Base-by-base conservation (phyloP, 2,113 vertebrate genomes). In the Nannobrachium achirus region DNA sequence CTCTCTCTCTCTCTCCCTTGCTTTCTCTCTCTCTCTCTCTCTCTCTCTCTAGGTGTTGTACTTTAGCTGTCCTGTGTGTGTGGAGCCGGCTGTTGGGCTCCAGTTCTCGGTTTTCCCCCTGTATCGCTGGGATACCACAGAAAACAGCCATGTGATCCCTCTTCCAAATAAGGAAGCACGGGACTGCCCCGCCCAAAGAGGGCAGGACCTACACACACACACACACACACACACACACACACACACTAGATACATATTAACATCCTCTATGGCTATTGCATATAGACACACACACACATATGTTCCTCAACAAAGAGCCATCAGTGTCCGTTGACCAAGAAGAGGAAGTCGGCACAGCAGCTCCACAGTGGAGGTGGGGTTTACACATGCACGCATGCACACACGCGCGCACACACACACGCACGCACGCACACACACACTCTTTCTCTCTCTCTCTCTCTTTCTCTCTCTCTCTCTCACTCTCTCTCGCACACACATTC, bases 61-160 rank as follows among this genome's bases (percentile, higher is more conserved):
- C 25, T 56, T 67, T 50, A 56, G 15, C 48, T 56, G 58, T 10
- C 7, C 10, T 51, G 41, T 20, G 64, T 51, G 41, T 20, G 64
- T 69, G 63, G 42, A 48, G 61, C 64, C 44, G n/a, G 74, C 60
- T 18, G 44, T 49, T 61, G 57, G 71, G 71, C 62, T 52, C 61
- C 73, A 81, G 68, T 83, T 88, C 80, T 79, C 71, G 1, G 68
- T 76, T 80, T 48, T 79, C 66, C 50, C n/a, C 69, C 56, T 65
- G 56, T 57, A 74, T 73, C 61, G 73, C 81, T 71, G 62, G 68
- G 66, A 63, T 73, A 84, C 83, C 67, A 46, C 3, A 72, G 68
- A 55, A 8, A 3, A 33, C 56, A 49, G 63, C 49, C 81, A 87
- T 75, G 80, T 81, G 82, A 83, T 69, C 15, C 59, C 45, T 49